Evolutionary conservation across 2,797 vertebrate genomes (phyloP).

Genomic region (Simalia tracyae): DNA sequence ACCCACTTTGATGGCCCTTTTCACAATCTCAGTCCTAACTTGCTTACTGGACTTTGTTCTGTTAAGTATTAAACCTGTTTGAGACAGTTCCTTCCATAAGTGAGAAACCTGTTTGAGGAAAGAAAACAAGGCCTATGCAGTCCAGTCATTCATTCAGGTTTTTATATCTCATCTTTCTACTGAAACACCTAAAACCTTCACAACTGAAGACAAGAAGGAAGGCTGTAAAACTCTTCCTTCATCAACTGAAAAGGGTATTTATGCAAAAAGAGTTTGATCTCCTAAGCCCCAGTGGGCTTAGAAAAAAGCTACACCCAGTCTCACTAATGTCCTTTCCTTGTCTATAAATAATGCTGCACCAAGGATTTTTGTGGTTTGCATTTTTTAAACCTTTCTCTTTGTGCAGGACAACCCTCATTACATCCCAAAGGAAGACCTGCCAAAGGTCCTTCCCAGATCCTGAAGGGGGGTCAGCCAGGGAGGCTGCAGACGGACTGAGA

Average conservation of each 20-base stretch:
- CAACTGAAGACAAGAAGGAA: neutral
- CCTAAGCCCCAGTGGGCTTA: neutral
- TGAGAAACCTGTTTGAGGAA: neutral
- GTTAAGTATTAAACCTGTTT: neutral
- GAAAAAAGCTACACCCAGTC: neutral
- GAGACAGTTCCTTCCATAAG: too few relatives aligned
- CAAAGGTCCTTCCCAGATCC: neutral
- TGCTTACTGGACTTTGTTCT: neutral
- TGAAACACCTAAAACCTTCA: neutral
- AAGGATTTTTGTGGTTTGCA: neutral
- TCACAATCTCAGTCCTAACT: neutral
- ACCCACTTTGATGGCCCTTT: neutral
- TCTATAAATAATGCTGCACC: neutral
- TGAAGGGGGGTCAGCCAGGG: neutral
- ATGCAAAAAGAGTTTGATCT: neutral
- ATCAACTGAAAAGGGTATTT: neutral
- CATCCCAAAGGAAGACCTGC: neutral
- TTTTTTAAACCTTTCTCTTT: neutral
- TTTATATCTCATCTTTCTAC: neutral
- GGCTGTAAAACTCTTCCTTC: neutral
- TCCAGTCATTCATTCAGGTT: neutral
- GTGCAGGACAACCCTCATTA: neutral
- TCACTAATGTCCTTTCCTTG: neutral
- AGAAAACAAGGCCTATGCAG: neutral
- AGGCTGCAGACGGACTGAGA: neutral